Conservation (phyloP, 1,140 invertebrate species). For the Drosophila sp. region DNA sequence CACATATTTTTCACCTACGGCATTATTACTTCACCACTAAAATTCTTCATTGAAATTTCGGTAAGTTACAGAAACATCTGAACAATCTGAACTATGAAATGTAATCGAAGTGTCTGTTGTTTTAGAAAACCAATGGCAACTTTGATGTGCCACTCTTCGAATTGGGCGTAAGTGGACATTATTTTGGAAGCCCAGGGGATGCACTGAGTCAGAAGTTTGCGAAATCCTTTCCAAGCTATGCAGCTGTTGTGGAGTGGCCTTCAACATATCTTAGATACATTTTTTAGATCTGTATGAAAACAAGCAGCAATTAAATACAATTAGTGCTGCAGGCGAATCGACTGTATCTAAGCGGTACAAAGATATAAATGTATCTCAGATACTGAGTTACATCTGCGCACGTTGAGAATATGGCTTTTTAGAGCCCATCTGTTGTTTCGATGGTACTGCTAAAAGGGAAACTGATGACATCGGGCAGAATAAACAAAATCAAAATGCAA, state of each 20-base stretch:
- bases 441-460: background rate
- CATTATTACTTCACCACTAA: background rate
- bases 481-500: conserved; percentile 6
- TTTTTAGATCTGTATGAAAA: conserved; percentile 29
- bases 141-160: conserved; percentile 56
- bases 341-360: conserved; percentile 4
- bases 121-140: conserved; percentile 83
- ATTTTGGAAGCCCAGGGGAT: conserved; percentile 45
- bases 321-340: conserved; percentile 4
- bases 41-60: conserved; percentile 20
- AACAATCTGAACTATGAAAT: background rate
- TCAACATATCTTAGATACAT: conserved; percentile 47
- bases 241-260: conserved; percentile 49
- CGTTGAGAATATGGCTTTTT: background rate
- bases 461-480: background rate
- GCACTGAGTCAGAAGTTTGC: conserved; percentile 35
- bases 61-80: background rate
- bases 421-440: conserved; percentile 6
- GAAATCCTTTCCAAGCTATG: conserved; percentile 43
- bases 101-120: background rate
- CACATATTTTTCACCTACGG: conserved; percentile 35
- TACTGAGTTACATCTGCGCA: background rate
- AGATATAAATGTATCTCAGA: background rate
- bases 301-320: conserved; percentile 8
- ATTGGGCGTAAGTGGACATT: conserved; percentile 45